Percentiles rank a stretch among this genome's conserved stretches.
These are phyloP conservation scores for Dissostichus mawsoni DNA, from an alignment of 2,113 vertebrate genomes.

Conservation along the genomic window DNA sequence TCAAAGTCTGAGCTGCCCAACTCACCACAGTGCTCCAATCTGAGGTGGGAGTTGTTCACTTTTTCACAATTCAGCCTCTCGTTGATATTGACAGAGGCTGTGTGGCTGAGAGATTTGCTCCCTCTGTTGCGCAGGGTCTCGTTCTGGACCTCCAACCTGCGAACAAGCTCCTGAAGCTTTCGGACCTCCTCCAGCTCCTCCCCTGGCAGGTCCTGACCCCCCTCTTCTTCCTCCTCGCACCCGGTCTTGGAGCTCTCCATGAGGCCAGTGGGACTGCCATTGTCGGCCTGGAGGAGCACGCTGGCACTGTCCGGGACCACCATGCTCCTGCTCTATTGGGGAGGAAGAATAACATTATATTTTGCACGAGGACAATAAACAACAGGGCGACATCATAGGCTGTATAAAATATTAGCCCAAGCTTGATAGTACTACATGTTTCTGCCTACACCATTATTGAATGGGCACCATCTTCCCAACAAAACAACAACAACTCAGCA, in stretches of 20 bases:
- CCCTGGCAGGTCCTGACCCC: conserved; percentile 71
- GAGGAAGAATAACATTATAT: neutral
- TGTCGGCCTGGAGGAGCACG: conserved; percentile 81
- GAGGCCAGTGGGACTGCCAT: conserved; percentile 71
- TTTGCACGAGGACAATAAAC: neutral
- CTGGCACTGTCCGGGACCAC: conserved; percentile 89
- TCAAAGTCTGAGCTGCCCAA: conserved; percentile 60
- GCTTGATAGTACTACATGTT: neutral
- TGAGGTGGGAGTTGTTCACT: conserved; percentile 70
- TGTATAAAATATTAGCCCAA: neutral
- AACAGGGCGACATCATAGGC: neutral
- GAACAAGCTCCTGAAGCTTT: conserved; percentile 91
- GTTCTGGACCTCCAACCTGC: conserved; percentile 90
- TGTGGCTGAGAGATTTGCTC: conserved; percentile 64
- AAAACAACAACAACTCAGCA: neutral
- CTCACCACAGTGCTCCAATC: conserved; percentile 74
- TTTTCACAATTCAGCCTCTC: conserved; percentile 72
- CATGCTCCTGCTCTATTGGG: conserved; percentile 81
- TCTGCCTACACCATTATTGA: neutral
- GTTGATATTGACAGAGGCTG: conserved; percentile 58
- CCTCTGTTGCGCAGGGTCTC: conserved; percentile 87
- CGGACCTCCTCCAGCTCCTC: conserved; percentile 89
- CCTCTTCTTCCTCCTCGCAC: conserved; percentile 62
- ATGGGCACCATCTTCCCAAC: neutral
- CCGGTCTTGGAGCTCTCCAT: conserved; percentile 74